Percentiles rank a stretch among this genome's conserved stretches.
phyloP scores from a whole-genome alignment of 2,113 vertebrate genomes.

The Rhea americana region DNA sequence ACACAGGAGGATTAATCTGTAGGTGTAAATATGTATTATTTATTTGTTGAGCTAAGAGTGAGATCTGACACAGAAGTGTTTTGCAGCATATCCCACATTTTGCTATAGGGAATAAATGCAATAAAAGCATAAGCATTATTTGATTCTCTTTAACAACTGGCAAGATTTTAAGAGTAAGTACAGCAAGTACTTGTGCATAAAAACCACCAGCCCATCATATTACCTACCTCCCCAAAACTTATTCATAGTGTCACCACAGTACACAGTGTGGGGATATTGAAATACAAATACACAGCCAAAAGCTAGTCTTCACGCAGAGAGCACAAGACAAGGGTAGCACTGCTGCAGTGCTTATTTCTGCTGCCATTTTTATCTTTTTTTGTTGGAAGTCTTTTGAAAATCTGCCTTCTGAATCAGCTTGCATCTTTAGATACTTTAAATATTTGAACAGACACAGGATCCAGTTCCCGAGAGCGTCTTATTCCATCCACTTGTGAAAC shows the following conservation, averaged over 20 bases:
- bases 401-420: not conserved
- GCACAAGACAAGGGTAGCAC: not conserved
- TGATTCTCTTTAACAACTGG: not conserved
- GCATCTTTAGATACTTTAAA: not conserved
- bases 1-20: not conserved
- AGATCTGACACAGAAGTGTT: not conserved
- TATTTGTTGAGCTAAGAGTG: not conserved
- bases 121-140: not conserved
- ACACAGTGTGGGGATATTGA: not conserved
- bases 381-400: not conserved
- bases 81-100: not conserved
- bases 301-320: not conserved
- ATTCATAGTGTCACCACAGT: not conserved
- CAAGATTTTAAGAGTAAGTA: not conserved
- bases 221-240: not conserved
- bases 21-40: conserved; percentile 53
- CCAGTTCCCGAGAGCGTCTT: not conserved
- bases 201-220: not conserved
- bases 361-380: not conserved
- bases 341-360: not conserved
- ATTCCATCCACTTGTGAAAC: not conserved
- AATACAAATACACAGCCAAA: not conserved
- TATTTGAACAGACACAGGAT: conserved; percentile 17
- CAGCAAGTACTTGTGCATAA: not conserved
- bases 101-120: not conserved